phyloP scores from a whole-genome alignment of 2,113 vertebrate species.

The Aphyosemion australe region DNA sequence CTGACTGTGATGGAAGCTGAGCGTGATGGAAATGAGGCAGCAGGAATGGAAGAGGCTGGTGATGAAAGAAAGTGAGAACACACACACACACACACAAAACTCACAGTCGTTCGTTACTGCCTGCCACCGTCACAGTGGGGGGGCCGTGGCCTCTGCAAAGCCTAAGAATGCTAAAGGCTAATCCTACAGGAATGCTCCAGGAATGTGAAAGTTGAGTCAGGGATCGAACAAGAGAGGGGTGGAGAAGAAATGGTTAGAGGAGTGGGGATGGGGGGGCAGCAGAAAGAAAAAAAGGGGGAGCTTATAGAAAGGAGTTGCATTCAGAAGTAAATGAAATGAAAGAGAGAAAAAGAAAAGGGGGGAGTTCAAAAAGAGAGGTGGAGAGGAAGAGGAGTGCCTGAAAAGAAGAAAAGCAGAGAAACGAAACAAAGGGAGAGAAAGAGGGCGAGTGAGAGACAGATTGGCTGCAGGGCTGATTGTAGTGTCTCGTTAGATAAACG shows the following conservation, averaged over 20 bases:
- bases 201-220: conserved; percentile 81
- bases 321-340: conserved; percentile 71
- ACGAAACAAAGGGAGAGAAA: conserved; percentile 54
- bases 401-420: conserved; percentile 56
- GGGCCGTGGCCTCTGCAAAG: conserved; percentile 68
- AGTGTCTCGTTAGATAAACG: conserved; percentile 48
- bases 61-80: conserved; percentile 64
- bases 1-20: conserved; percentile 54
- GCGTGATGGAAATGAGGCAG: conserved; percentile 33
- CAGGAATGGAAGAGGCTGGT: conserved; percentile 32
- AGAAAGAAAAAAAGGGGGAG: conserved; percentile 26
- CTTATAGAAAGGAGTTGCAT: conserved; percentile 59
- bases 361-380: conserved; percentile 49
- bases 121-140: conserved; percentile 74
- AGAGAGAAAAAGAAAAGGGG: conserved; percentile 50
- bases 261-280: background rate
- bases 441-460: conserved; percentile 37
- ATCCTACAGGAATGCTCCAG: conserved; percentile 76
- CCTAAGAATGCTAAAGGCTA: conserved; percentile 76
- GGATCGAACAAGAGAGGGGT: conserved; percentile 73
- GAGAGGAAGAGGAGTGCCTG: conserved; percentile 47
- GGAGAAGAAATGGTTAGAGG: conserved; percentile 36
- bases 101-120: conserved; percentile 66
- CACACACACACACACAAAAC: conserved; percentile 43
- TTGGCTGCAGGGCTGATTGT: conserved; percentile 55